phyloP scores from a whole-genome alignment of 2,113 vertebrate species.

The Amphilophus citrinellus region DNA sequence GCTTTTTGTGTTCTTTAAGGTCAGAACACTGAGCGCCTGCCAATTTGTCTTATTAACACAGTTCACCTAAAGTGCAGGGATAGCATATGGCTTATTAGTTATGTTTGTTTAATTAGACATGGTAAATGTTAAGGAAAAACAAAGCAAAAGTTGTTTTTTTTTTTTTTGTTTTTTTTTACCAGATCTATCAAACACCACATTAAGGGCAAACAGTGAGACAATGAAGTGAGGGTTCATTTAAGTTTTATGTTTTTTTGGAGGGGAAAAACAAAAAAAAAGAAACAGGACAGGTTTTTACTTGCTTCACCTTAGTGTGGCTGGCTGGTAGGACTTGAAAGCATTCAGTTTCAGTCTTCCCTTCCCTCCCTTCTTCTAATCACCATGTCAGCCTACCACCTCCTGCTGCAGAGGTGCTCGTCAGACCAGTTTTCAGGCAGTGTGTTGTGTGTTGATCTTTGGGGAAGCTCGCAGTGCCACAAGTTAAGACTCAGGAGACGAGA shows the following conservation, averaged over 20 bases:
- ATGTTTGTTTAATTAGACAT: constrained; percentile 4
- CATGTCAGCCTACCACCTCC: constrained; percentile 35
- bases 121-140: neutral
- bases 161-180: neutral
- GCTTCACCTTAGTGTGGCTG: constrained; percentile 25
- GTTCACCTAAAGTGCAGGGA: constrained; percentile 8
- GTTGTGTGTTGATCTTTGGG: neutral
- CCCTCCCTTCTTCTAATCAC: constrained; percentile 24
- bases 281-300: constrained; percentile 38
- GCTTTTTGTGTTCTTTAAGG: constrained; percentile 23
- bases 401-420: constrained; percentile 45
- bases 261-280: neutral
- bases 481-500: neutral
- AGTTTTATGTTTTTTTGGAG: neutral
- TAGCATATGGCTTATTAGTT: constrained; percentile 1
- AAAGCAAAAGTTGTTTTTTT: constrained; percentile 16
- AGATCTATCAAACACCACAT: neutral
- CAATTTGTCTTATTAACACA: constrained; percentile 20
- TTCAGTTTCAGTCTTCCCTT: constrained; percentile 58
- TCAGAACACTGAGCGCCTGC: constrained; percentile 7
- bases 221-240: neutral
- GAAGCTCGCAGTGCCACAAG: neutral
- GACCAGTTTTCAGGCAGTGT: constrained; percentile 58
- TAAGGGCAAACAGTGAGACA: neutral
- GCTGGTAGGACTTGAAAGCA: constrained; percentile 26